Evolutionary conservation across 2,113 vertebrate species (phyloP).

Genomic region (Columba janthina): DNA sequence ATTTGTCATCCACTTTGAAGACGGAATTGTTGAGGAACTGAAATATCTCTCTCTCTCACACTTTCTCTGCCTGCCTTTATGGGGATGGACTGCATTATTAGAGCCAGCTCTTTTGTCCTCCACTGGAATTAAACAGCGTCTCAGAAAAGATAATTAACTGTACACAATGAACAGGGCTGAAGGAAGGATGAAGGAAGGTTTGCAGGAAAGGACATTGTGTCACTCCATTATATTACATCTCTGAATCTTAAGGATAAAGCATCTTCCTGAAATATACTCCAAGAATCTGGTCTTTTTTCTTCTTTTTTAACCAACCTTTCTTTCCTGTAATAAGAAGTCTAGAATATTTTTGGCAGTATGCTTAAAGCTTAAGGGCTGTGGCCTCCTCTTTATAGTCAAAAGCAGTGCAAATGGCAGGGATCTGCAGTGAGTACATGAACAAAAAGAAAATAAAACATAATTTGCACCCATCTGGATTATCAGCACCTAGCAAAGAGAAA

Average conservation of each 20-base stretch:
- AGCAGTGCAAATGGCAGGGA: background rate
- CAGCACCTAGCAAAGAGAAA: background rate
- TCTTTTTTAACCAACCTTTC: background rate
- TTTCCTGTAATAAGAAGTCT: background rate
- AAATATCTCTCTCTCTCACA: background rate
- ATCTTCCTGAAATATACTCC: background rate
- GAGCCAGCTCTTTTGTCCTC: background rate
- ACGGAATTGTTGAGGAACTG: background rate
- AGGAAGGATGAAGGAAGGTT: background rate
- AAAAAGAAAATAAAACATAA: background rate
- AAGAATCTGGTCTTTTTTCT: background rate
- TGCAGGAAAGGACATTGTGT: background rate
- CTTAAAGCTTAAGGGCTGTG: background rate
- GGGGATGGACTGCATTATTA: background rate
- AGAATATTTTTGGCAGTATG: background rate
- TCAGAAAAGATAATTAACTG: background rate
- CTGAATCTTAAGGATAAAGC: background rate
- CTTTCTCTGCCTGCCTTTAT: background rate
- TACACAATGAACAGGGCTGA: background rate
- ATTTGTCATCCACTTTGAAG: slow-evolving; percentile 13
- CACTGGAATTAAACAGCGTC: background rate
- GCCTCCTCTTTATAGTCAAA: background rate
- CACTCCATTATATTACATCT: background rate
- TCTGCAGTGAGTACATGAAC: background rate
- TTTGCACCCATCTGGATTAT: background rate